phyloP scores from a whole-genome alignment of 2,113 vertebrate genomes.

The Trinectes maculatus region DNA sequence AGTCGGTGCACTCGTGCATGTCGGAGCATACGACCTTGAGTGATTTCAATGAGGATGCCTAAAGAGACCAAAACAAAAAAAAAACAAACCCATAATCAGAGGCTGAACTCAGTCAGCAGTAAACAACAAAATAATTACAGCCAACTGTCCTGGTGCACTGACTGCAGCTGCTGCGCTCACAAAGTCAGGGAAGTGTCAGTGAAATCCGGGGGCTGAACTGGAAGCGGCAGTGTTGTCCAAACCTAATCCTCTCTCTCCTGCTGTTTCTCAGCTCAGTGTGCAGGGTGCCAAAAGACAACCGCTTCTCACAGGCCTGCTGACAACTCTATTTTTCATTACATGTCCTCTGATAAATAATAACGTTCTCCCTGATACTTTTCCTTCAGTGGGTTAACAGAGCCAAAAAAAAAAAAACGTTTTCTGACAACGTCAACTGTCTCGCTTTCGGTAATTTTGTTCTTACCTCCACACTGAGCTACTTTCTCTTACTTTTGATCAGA shows the following conservation, averaged over 20 bases:
- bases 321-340: not conserved
- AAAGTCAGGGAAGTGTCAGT: conserved; percentile 35
- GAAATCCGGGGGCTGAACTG: conserved; percentile 33
- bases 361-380: not conserved
- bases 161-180: conserved; percentile 36
- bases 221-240: conserved; percentile 30
- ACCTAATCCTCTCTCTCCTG: conserved; percentile 48
- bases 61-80: conserved; percentile 15
- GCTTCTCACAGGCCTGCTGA: conserved; percentile 6
- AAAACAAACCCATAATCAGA: conserved; percentile 33
- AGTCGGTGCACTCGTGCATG: conserved; percentile 12
- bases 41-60: conserved; percentile 25
- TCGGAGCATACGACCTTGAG: conserved; percentile 41
- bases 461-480: not conserved
- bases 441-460: not conserved
- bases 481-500: not conserved
- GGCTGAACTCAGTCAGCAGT: conserved; percentile 7
- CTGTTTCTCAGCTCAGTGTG: conserved; percentile 6
- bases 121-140: conserved; percentile 27
- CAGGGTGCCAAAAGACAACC: not conserved
- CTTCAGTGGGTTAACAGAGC: not conserved
- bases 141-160: conserved; percentile 11
- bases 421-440: not conserved
- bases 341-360: not conserved
- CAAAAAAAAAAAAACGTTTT: not conserved